phyloP scores from a whole-genome alignment of 30 jellyfish, hydroid and myxozoan genomes.

The Nemopilema nomurai region DNA sequence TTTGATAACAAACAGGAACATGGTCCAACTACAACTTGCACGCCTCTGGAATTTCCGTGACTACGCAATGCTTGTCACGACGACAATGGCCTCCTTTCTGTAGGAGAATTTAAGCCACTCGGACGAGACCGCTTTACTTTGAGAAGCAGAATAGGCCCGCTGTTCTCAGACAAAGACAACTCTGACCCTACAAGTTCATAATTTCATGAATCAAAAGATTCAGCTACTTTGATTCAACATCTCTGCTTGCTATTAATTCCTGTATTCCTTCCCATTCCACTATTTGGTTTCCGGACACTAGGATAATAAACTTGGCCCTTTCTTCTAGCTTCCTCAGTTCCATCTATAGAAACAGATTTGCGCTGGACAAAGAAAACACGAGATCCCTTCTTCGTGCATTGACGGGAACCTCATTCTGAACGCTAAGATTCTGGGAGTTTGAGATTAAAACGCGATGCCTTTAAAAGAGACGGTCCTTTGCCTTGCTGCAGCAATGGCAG shows the following conservation, averaged over 20 bases:
- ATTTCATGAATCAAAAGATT: constrained; percentile 8
- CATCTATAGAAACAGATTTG: not conserved
- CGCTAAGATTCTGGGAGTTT: not conserved
- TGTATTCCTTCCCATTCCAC: constrained; percentile 68
- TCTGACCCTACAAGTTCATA: constrained; percentile 24
- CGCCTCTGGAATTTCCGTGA: constrained; percentile 32
- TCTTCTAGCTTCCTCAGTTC: constrained; percentile 46
- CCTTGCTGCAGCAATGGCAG: not conserved
- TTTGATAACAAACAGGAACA: not conserved
- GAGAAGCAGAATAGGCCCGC: constrained; percentile 34
- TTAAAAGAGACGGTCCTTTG: not conserved
- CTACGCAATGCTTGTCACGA: not conserved
- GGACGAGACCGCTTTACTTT: constrained; percentile 4
- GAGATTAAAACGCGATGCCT: not conserved
- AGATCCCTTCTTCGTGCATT: not conserved
- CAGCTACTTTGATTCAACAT: constrained; percentile 39
- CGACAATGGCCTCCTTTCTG: constrained; percentile 1
- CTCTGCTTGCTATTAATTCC: constrained; percentile 72
- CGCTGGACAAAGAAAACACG: constrained; percentile 14
- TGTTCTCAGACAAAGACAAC: constrained; percentile 28
- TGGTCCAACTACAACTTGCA: not conserved
- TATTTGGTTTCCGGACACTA: constrained; percentile 70
- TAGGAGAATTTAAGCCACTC: constrained; percentile 1
- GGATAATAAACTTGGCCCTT: constrained; percentile 42
- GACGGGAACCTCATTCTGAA: not conserved